Evolutionary conservation across 1,140 invertebrate species (phyloP).

Genomic region (Lordiphosa collinella): DNA sequence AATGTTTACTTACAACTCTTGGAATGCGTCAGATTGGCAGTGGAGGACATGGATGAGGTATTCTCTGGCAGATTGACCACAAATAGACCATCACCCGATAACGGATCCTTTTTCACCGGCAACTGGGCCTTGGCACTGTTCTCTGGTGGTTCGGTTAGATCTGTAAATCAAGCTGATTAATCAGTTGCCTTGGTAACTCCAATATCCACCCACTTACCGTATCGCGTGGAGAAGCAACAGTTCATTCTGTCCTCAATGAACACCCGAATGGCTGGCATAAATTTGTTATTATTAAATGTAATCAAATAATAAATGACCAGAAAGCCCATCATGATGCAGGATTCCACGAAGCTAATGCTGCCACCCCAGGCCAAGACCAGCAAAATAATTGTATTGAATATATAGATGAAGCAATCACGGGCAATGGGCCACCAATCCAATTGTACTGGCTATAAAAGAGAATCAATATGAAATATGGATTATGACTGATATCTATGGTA

Average conservation of each 20-base stretch:
- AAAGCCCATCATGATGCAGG: constrained; percentile 84
- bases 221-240: constrained; percentile 74
- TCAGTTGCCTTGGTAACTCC: neutral
- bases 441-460: constrained; percentile 84
- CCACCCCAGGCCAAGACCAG: constrained; percentile 90
- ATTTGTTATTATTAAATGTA: constrained; percentile 82
- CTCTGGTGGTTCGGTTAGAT: constrained; percentile 73
- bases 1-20: constrained; percentile 61
- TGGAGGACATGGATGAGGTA: constrained; percentile 72
- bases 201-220: constrained; percentile 36
- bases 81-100: constrained; percentile 71
- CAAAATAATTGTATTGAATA: constrained; percentile 87
- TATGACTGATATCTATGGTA: neutral
- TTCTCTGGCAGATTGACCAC: constrained; percentile 72
- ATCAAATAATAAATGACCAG: constrained; percentile 85
- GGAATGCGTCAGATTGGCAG: constrained; percentile 60
- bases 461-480: neutral
- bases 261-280: constrained; percentile 74
- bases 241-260: constrained; percentile 78
- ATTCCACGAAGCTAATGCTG: constrained; percentile 89
- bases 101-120: constrained; percentile 70
- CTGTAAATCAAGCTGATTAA: constrained; percentile 11
- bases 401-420: constrained; percentile 91
- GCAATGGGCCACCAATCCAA: constrained; percentile 92
- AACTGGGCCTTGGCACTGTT: constrained; percentile 76